A percentile compares a stretch with the other conserved stretches of the same genome.
These are phyloP conservation scores for Ispidina lecontei DNA, from an alignment of 2,797 vertebrate species.

Conservation along the genomic window DNA sequence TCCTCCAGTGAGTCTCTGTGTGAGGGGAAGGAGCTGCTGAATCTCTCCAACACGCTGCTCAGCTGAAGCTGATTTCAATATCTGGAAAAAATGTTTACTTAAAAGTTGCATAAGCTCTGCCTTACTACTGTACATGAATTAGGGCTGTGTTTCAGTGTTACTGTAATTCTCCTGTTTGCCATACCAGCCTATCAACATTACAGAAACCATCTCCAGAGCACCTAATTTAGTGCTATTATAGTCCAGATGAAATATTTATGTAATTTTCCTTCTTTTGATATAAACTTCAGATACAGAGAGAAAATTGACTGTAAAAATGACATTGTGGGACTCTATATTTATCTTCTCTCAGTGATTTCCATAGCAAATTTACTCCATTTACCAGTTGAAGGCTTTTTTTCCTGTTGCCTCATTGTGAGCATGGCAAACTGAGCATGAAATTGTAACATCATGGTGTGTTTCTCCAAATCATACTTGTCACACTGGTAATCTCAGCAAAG, in stretches of 20 bases:
- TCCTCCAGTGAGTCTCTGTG: neutral
- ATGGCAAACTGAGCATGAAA: slow-evolving; percentile 72
- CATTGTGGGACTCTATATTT: slow-evolving; percentile 57
- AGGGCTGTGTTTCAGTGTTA: slow-evolving; percentile 1
- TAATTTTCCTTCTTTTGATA: slow-evolving; percentile 67
- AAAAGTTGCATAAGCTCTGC: slow-evolving; percentile 28
- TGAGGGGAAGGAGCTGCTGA: neutral
- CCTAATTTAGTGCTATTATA: slow-evolving; percentile 61
- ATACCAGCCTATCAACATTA: slow-evolving; percentile 37
- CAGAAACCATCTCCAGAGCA: slow-evolving; percentile 58
- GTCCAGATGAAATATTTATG: slow-evolving; percentile 67
- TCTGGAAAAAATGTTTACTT: slow-evolving; percentile 9
- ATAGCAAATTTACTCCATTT: slow-evolving; percentile 63
- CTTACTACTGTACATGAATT: slow-evolving; percentile 39
- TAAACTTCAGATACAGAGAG: slow-evolving; percentile 55
- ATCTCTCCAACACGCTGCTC: neutral
- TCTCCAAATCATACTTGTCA: slow-evolving; percentile 68
- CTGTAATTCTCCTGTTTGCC: slow-evolving; percentile 31
- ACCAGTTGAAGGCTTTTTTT: slow-evolving; percentile 33
- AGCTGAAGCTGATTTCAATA: neutral
- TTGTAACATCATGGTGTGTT: slow-evolving; percentile 64
- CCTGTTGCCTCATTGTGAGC: slow-evolving; percentile 47
- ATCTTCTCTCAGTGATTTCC: slow-evolving; percentile 61
- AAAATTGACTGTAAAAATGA: slow-evolving; percentile 67
- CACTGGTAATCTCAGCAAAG: slow-evolving; percentile 49